Conservation (phyloP, 2,797 vertebrate genomes). For the Mallotus villosus region DNA sequence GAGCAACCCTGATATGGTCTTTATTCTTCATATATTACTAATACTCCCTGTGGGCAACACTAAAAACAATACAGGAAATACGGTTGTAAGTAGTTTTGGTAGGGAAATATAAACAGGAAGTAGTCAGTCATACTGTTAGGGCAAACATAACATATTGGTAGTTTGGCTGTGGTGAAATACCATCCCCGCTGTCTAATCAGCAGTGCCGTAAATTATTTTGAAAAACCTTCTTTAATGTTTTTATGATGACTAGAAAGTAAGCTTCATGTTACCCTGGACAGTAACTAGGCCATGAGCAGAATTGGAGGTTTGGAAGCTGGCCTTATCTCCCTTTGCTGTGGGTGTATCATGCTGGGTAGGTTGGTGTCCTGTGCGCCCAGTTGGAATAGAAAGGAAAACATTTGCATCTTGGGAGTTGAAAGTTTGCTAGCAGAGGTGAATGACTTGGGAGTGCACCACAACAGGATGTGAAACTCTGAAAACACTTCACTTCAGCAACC, state of each 20-base stretch:
- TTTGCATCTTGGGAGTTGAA: slow-evolving; percentile 4
- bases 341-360: not conserved
- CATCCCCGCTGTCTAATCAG: not conserved
- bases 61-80: slow-evolving; percentile 5
- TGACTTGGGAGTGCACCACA: slow-evolving; percentile 12
- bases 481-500: slow-evolving; percentile 22
- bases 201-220: not conserved
- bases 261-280: slow-evolving; percentile 6
- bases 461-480: slow-evolving; percentile 54
- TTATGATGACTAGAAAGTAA: not conserved
- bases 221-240: not conserved
- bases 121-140: not conserved
- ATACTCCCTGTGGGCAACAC: not conserved
- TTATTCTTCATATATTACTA: not conserved
- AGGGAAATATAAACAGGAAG: not conserved
- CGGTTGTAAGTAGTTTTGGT: not conserved
- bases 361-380: not conserved
- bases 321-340: not conserved
- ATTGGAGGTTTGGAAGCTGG: not conserved
- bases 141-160: not conserved
- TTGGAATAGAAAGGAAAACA: not conserved
- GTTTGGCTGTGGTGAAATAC: not conserved
- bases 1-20: too few relatives aligned
- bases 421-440: not conserved
- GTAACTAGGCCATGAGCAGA: not conserved